Percentiles rank a stretch among this genome's conserved stretches.
Evolutionary conservation across 2,113 vertebrate genomes (phyloP).

Genomic region (Cisticola juncidis): DNA sequence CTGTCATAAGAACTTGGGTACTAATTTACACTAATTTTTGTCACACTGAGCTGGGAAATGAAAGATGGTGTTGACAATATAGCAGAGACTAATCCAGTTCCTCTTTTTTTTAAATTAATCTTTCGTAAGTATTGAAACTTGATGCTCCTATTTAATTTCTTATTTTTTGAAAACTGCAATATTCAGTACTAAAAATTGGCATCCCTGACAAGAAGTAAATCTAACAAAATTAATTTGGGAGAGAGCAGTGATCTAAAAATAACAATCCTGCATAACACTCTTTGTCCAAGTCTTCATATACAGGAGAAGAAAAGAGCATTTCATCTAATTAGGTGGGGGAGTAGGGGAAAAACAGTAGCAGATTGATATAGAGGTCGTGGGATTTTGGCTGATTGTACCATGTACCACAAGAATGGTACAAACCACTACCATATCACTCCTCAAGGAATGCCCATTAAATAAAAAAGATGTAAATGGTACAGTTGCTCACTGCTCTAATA

Average conservation of each 20-base stretch:
- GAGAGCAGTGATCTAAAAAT: not conserved
- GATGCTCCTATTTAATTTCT: not conserved
- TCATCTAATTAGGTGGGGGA: not conserved
- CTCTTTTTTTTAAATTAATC: not conserved
- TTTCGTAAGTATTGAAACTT: not conserved
- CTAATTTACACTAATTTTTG: not conserved
- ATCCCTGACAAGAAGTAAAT: not conserved
- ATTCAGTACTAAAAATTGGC: not conserved
- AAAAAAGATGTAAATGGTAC: not conserved
- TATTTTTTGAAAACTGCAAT: not conserved
- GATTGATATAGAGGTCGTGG: not conserved
- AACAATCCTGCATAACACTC: not conserved
- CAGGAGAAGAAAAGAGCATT: not conserved
- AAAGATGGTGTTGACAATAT: not conserved
- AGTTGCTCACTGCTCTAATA: not conserved
- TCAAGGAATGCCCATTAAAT: not conserved
- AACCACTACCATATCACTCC: not conserved
- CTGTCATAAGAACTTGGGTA: not conserved
- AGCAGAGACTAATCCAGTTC: not conserved
- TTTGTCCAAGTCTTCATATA: not conserved
- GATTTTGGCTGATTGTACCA: not conserved
- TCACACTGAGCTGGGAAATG: not conserved
- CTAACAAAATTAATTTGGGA: not conserved
- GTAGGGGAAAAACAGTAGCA: not conserved
- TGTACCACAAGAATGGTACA: not conserved